A percentile compares a stretch with the other conserved stretches of the same genome.
Evolutionary conservation across 2,113 vertebrate species (phyloP).

Genomic region (Passerina amoena): DNA sequence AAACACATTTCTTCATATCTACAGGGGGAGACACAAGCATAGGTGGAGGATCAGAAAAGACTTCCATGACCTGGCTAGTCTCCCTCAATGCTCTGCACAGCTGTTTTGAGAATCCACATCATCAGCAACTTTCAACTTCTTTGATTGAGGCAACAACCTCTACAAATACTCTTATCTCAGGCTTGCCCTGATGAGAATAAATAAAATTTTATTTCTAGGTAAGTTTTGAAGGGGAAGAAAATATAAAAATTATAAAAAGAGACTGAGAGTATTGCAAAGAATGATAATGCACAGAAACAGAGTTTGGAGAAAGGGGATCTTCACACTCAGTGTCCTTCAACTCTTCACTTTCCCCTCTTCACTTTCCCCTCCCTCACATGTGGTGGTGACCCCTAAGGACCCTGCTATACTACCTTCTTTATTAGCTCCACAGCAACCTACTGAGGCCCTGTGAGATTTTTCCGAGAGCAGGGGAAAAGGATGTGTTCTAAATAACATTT

Average conservation of each 20-base stretch:
- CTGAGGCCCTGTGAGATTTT: background rate
- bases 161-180: background rate
- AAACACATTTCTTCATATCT: background rate
- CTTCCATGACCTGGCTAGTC: background rate
- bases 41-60: background rate
- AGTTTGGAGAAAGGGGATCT: background rate
- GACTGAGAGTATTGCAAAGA: background rate
- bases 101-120: background rate
- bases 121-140: background rate
- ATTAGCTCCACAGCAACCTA: background rate
- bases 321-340: accelerated
- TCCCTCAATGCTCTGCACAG: background rate
- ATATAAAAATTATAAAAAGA: background rate
- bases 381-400: background rate
- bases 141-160: background rate
- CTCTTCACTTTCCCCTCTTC: background rate
- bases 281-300: background rate
- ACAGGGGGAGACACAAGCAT: background rate
- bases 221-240: background rate
- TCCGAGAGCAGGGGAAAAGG: background rate
- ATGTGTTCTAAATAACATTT: background rate
- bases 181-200: background rate
- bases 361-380: background rate
- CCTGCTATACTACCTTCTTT: no score
- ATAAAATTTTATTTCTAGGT: background rate